phyloP scores from a whole-genome alignment of 2,888 invertebrate species.

The Drosophila diplacantha region DNA sequence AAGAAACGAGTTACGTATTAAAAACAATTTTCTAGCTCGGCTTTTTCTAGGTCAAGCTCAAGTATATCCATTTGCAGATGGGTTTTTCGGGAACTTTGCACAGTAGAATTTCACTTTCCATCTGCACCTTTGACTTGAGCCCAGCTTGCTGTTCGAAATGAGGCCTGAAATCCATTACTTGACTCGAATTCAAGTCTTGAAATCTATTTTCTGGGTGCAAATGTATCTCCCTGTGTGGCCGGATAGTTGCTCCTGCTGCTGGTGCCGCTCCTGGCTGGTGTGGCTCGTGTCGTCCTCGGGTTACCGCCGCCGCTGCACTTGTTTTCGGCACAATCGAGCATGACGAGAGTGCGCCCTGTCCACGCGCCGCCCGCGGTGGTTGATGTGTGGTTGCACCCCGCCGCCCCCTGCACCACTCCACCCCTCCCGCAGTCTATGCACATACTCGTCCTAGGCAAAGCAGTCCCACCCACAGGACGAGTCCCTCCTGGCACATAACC shows the following conservation, averaged over 20 bases:
- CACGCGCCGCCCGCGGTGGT: slow-evolving; percentile 64
- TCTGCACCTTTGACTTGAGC: not conserved
- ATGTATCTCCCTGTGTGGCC: not conserved
- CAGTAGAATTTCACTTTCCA: too few species aligned
- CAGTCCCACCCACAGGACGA: slow-evolving; percentile 3
- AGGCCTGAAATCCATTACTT: not conserved
- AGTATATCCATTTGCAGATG: not conserved
- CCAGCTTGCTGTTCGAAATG: not conserved
- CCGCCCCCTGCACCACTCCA: not conserved
- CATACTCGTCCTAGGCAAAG: slow-evolving; percentile 2
- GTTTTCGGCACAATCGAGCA: slow-evolving; percentile 73
- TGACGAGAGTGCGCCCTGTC: slow-evolving; percentile 65
- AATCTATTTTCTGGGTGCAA: too few species aligned
- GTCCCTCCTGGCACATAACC: slow-evolving; percentile 29
- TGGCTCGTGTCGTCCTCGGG: slow-evolving; percentile 11
- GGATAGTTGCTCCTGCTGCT: slow-evolving; percentile 9
- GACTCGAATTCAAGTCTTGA: not conserved
- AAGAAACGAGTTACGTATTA: too few species aligned
- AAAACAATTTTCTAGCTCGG: not conserved
- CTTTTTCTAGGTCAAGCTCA: not conserved
- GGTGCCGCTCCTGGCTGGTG: slow-evolving; percentile 16
- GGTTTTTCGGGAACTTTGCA: too few species aligned
- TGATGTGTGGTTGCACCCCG: slow-evolving; percentile 52
- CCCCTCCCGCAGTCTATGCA: not conserved
- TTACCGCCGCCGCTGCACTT: slow-evolving; percentile 50